Percentiles rank a stretch among this genome's conserved stretches.
Conservation (phyloP, 2,113 vertebrate genomes). For the Sylvietta virens region DNA sequence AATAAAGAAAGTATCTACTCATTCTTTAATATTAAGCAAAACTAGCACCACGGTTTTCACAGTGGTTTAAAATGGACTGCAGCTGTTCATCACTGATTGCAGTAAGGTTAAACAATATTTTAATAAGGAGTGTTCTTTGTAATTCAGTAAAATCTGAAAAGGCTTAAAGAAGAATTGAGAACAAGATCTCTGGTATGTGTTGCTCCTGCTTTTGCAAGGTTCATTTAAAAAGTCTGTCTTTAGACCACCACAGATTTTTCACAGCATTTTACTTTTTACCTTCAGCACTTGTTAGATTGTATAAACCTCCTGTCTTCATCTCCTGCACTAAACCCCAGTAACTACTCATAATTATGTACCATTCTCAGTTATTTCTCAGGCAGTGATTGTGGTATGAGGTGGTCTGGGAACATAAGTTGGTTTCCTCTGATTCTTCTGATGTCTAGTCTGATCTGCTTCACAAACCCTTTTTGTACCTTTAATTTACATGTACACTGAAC, state of each 20-base stretch:
- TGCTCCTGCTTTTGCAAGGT: not conserved
- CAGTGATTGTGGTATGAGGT: not conserved
- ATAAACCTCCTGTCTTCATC: not conserved
- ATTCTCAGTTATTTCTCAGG: not conserved
- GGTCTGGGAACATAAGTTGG: not conserved
- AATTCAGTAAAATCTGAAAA: not conserved
- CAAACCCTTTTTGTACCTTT: not conserved
- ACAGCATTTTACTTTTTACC: not conserved
- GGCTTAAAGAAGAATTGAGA: not conserved
- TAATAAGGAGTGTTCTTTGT: not conserved
- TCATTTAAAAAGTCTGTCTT: not conserved
- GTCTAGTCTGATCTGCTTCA: not conserved
- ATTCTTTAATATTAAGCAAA: not conserved
- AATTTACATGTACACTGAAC: not conserved
- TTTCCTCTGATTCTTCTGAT: not conserved
- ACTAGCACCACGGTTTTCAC: not conserved
- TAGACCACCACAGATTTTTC: not conserved
- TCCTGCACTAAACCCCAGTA: not conserved
- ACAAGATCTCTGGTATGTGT: not conserved
- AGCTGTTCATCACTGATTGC: not conserved
- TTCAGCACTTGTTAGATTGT: not conserved
- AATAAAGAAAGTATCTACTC: not conserved
- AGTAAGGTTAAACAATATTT: not conserved
- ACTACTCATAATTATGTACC: not conserved
- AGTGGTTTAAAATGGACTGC: not conserved